Percentiles rank a stretch among this genome's conserved stretches.
These are phyloP conservation scores for Oceanodroma tethys DNA, from an alignment of 2,113 vertebrate species.

Conservation along the genomic window DNA sequence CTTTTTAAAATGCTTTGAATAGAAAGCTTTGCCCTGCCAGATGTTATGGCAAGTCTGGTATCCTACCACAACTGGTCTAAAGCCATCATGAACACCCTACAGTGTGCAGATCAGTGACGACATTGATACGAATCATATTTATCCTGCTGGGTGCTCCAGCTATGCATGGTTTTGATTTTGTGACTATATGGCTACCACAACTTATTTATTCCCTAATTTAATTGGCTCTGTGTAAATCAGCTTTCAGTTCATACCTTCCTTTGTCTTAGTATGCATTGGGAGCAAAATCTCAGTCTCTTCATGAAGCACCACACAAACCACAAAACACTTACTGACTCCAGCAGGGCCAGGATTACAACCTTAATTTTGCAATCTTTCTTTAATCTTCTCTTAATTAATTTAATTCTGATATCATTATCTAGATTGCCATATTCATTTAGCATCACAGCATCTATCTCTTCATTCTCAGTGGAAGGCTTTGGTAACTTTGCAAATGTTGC, in stretches of 20 bases:
- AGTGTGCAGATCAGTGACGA: background rate
- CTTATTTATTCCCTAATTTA: background rate
- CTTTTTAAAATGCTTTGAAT: background rate
- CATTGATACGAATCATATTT: rapidly evolving
- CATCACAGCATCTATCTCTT: conserved; percentile 22
- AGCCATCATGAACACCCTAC: background rate
- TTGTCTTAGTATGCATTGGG: background rate
- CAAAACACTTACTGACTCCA: background rate
- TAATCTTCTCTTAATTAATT: conserved; percentile 65
- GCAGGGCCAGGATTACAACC: background rate
- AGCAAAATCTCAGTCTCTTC: background rate
- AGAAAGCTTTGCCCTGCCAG: background rate
- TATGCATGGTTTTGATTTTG: background rate
- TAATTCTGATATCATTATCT: conserved; percentile 56
- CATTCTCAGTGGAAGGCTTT: conserved; percentile 27
- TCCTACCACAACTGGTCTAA: background rate
- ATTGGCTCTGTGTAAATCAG: background rate
- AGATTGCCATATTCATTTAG: conserved; percentile 34
- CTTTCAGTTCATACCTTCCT: background rate
- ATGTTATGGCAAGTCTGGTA: background rate
- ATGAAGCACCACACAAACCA: background rate
- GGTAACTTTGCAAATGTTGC: conserved; percentile 41
- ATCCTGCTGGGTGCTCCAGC: background rate
- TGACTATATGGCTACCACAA: background rate
- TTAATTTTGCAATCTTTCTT: conserved; percentile 50